Conservation (phyloP, 2,113 vertebrate species). For the Leucosticte australis region DNA sequence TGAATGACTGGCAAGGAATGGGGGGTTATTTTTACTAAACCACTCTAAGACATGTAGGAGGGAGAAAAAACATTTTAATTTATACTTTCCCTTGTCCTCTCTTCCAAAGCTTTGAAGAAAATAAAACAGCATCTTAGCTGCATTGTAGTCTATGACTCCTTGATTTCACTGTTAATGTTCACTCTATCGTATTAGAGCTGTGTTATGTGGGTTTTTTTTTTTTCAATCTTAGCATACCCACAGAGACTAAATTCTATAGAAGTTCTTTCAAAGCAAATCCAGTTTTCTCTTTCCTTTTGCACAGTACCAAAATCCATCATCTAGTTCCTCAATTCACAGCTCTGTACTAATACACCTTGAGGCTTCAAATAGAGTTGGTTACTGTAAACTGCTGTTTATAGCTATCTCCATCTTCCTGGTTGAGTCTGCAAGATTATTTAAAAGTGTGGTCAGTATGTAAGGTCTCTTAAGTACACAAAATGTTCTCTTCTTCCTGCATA, state of each 20-base stretch:
- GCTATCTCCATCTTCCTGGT: not conserved
- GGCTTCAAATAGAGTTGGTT: not conserved
- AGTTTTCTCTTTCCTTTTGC: not conserved
- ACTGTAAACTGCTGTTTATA: not conserved
- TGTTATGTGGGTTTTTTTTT: not conserved
- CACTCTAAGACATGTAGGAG: not conserved
- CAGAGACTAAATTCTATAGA: not conserved
- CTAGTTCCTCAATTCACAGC: not conserved
- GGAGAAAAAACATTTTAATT: not conserved
- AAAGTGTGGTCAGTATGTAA: not conserved
- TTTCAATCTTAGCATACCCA: not conserved
- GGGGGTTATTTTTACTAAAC: not conserved
- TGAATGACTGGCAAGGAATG: not conserved
- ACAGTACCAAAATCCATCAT: not conserved
- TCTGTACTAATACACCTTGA: not conserved
- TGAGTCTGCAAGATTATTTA: not conserved
- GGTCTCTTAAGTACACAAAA: not conserved
- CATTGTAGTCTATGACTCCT: not conserved
- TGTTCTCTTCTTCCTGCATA: not conserved
- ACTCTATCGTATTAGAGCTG: not conserved
- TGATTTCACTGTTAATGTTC: not conserved
- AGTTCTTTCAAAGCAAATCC: not conserved
- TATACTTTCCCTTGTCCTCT: not conserved
- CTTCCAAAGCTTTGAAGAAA: not conserved
- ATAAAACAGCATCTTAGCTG: not conserved